phyloP scores from a whole-genome alignment of 30 jellyfish, hydroid and myxozoan genomes.

The Mastigias papua region DNA sequence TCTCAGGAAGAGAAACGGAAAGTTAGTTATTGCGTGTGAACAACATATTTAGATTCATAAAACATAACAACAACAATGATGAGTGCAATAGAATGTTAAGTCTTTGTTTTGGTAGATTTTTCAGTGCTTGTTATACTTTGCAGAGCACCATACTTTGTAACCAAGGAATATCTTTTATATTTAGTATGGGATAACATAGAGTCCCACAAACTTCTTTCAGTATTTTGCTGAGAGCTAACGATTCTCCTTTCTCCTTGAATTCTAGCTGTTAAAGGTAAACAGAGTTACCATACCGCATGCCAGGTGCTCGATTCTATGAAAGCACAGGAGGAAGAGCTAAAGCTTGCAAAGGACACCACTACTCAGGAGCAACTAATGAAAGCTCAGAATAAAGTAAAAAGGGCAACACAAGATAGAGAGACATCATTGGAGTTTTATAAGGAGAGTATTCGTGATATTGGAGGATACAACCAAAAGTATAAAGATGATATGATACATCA shows the following conservation, averaged over 20 bases:
- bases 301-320: constrained; percentile 46
- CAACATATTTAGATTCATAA: too few species aligned
- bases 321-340: constrained; percentile 56
- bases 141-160: too few species aligned
- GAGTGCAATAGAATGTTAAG: too few species aligned
- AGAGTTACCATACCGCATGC: constrained; percentile 75
- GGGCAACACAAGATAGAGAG: constrained; percentile 73
- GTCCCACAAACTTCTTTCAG: not conserved
- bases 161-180: too few species aligned
- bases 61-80: too few species aligned
- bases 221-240: not conserved
- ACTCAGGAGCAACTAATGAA: constrained; percentile 74
- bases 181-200: too few species aligned
- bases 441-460: constrained; percentile 83
- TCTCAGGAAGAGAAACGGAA: too few species aligned
- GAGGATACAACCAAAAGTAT: constrained; percentile 78
- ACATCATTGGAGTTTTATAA: constrained; percentile 61
- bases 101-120: too few species aligned
- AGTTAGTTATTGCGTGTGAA: too few species aligned
- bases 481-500: constrained; percentile 86
- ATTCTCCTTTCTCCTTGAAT: not conserved
- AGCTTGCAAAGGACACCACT: constrained; percentile 45
- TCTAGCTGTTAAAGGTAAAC: constrained; percentile 78
- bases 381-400: constrained; percentile 53
- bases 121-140: too few species aligned